Base-by-base conservation (phyloP, 2,888 invertebrate species). In the Dryomyza anilis region DNA sequence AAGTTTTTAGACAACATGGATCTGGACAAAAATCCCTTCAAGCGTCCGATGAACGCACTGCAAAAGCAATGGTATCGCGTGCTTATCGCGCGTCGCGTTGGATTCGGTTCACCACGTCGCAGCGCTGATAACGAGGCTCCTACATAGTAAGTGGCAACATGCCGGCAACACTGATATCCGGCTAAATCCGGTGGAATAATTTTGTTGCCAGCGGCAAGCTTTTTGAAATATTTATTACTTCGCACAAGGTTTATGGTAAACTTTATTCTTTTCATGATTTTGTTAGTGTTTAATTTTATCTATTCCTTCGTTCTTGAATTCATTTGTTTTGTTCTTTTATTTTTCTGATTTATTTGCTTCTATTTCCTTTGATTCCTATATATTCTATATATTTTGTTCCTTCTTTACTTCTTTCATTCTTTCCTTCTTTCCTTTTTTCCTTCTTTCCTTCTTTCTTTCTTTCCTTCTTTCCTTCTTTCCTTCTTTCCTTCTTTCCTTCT, bases 51-150 rank as follows among this genome's bases (percentile, higher is more conserved):
- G 82, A 81, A 81, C 73, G 68, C 79, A 8, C 65, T 82, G 60
- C 82, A 81, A 71, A 81, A 80, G 73, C 81, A 81, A 67, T 82
- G 82, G 82, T 81, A 82, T 71, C 81, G 80, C 57, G 75, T 81
- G 30, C 72, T 82, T 3, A 71, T 82, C 61, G 81, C 82, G 61
- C 74, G 81, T 46, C 76, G 81, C 65, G 75, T 81, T 57, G 79
- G 80, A 52, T 73, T 74, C 68, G 75, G 71, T 39, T 62, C 72
- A 64, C 75, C 74, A 66, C 73, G 72, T 55, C 73, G 72, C 23
- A 48, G 21, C 36, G 21, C 57, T 45, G 50, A 48, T 43, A 59
- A 67, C 53, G 39, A 55, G 53, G 55, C 30, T 19, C 57, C 55
- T 63, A 59, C 67, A 5, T 67, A 67, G 67, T 67, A 43, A 67